Conservation (phyloP, 2,888 invertebrate species). For the Tipula vernalis region DNA sequence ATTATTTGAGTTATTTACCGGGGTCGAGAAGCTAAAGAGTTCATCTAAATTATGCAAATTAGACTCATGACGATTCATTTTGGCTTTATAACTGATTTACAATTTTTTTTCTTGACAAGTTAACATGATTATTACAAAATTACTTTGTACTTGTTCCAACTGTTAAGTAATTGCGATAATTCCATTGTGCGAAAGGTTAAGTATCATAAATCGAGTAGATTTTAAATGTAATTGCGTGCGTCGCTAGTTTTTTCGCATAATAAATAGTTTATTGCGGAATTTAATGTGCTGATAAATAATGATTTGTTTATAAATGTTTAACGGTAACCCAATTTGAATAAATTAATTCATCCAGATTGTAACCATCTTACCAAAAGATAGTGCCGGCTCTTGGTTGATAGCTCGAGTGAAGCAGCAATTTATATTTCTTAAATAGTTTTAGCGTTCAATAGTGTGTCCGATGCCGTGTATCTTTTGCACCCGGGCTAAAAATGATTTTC, state of each 20-base stretch:
- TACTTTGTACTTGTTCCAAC: not conserved
- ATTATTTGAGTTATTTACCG: not conserved
- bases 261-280: not conserved
- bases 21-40: not conserved
- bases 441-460: too few relatives aligned
- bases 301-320: not conserved
- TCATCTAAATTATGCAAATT: not conserved
- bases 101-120: not conserved
- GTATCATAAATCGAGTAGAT: not conserved
- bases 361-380: not conserved
- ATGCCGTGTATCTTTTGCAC: too few relatives aligned
- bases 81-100: not conserved
- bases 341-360: not conserved
- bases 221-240: not conserved
- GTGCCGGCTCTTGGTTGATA: too few relatives aligned
- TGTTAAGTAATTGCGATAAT: not conserved
- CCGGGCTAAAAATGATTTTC: too few relatives aligned
- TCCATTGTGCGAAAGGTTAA: not conserved
- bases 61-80: not conserved
- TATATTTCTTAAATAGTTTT: too few relatives aligned
- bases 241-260: not conserved
- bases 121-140: not conserved
- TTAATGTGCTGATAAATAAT: not conserved
- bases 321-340: not conserved
- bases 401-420: too few relatives aligned